Evolutionary conservation across 2,888 invertebrate species (phyloP).

Genomic region (Julus scanicus): DNA sequence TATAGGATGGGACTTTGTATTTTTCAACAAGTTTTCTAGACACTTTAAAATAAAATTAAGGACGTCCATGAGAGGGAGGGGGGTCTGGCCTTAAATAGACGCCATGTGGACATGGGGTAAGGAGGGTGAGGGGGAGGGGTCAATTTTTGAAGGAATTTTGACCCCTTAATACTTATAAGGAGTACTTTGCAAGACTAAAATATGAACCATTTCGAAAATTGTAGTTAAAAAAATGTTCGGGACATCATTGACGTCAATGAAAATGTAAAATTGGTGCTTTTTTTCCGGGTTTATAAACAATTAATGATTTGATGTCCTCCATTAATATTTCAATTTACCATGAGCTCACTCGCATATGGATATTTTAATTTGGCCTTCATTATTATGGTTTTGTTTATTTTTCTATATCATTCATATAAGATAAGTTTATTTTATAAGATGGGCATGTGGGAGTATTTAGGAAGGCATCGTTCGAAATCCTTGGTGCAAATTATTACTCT

Average conservation of each 20-base stretch:
- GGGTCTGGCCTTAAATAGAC: too few species aligned
- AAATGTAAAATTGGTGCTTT: background rate
- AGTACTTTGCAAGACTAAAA: too few species aligned
- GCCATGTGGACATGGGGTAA: too few species aligned
- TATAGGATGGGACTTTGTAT: too few species aligned
- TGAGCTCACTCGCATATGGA: background rate
- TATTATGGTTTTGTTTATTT: constrained; percentile 39
- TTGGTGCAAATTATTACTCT: background rate
- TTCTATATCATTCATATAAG: background rate
- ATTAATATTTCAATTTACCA: background rate
- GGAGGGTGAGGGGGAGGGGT: too few species aligned
- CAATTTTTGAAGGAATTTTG: too few species aligned
- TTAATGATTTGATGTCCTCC: background rate
- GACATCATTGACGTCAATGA: background rate
- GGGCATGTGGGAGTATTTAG: background rate
- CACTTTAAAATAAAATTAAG: too few species aligned
- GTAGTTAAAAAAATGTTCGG: too few species aligned
- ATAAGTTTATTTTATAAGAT: background rate
- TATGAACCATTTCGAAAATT: too few species aligned
- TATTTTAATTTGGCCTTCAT: background rate
- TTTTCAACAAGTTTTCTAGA: too few species aligned
- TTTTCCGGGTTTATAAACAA: background rate
- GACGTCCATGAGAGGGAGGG: too few species aligned
- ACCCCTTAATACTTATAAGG: too few species aligned
- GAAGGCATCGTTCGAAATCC: background rate